Conservation (phyloP, 2,113 vertebrate genomes). For the Stictonetta naevosa region DNA sequence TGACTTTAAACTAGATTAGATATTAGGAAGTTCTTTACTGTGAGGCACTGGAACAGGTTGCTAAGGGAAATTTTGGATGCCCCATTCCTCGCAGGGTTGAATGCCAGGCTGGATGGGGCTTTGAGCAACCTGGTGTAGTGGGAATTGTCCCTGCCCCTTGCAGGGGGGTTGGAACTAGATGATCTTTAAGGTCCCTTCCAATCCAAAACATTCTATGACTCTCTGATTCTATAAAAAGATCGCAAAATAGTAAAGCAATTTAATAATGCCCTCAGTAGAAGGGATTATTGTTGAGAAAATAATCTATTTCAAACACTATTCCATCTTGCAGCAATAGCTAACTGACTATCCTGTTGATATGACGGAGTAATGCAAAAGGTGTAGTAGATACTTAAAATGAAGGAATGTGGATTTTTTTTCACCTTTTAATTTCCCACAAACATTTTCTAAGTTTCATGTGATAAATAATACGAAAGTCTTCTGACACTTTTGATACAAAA, state of each 20-base stretch:
- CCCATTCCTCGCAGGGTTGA: too few relatives aligned
- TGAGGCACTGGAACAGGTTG: too few relatives aligned
- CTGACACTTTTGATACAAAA: not conserved
- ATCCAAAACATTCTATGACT: too few relatives aligned
- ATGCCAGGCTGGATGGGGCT: too few relatives aligned
- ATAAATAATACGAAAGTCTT: accelerated
- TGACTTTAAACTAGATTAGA: too few relatives aligned
- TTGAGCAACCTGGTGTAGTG: too few relatives aligned
- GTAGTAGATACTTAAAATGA: not conserved
- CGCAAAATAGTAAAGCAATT: not conserved
- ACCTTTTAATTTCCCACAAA: not conserved
- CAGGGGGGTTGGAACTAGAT: too few relatives aligned
- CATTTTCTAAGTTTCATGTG: not conserved
- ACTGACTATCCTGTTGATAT: not conserved
- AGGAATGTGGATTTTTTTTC: not conserved
- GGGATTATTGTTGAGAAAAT: not conserved
- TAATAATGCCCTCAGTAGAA: not conserved
- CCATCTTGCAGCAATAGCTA: not conserved
- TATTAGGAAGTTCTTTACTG: too few relatives aligned
- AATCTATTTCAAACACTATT: not conserved
- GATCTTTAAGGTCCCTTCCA: too few relatives aligned
- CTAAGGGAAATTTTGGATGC: too few relatives aligned
- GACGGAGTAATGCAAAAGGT: not conserved
- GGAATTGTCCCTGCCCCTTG: too few relatives aligned
- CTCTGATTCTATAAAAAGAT: not conserved